A percentile compares a stretch with the other conserved stretches of the same genome.
These are phyloP conservation scores for Siniperca undulata DNA, from an alignment of 2,797 vertebrate genomes.

Conservation along the genomic window DNA sequence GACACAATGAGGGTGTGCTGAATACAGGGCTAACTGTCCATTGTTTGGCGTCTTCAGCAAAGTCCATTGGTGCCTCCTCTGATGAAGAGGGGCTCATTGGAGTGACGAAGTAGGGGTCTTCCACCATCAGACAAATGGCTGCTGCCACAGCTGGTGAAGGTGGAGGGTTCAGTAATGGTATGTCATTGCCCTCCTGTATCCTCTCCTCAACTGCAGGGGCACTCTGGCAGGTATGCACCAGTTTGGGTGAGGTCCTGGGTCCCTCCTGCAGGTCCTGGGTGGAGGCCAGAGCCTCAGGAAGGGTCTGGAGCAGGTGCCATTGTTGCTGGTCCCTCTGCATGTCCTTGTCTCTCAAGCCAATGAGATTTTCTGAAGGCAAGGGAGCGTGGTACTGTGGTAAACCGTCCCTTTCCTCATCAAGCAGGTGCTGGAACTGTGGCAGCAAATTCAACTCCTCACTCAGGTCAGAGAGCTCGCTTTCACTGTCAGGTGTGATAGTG, in stretches of 20 bases:
- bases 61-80: background rate
- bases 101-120: constrained; percentile 86
- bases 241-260: constrained; percentile 26
- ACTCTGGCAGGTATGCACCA: background rate
- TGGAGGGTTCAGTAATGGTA: background rate
- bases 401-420: constrained; percentile 33
- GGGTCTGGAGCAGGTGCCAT: background rate
- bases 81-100: constrained; percentile 41
- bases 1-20: constrained; percentile 46
- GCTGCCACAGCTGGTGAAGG: constrained; percentile 12
- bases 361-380: constrained; percentile 30
- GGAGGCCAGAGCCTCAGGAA: background rate
- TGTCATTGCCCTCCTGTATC: background rate
- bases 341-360: background rate
- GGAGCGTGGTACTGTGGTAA: background rate
- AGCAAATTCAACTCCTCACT: constrained; percentile 45
- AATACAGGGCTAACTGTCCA: constrained; percentile 41
- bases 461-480: constrained; percentile 54
- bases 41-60: background rate
- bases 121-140: constrained; percentile 78
- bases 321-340: constrained; percentile 32
- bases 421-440: constrained; percentile 25
- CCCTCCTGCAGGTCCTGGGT: constrained; percentile 10
- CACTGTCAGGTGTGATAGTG: constrained; percentile 18
- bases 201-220: constrained; percentile 3